Conservation (phyloP, 2,113 vertebrate species). For the Anguilla rostrata region DNA sequence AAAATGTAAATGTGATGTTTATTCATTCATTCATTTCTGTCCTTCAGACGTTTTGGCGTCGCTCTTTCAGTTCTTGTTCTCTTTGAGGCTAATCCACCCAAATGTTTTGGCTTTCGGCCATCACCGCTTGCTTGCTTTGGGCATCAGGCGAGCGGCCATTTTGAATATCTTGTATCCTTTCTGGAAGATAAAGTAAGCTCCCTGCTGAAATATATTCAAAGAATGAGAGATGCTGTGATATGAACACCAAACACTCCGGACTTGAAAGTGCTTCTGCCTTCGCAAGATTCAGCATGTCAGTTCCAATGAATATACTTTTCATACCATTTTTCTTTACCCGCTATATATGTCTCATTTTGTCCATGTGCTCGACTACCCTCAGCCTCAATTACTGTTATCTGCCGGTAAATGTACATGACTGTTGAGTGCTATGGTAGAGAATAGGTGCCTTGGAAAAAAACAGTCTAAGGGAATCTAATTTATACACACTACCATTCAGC, state of each 20-base stretch:
- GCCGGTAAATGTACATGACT: neutral
- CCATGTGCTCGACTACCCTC: no score
- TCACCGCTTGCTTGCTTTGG: neutral
- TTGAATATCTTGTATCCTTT: neutral
- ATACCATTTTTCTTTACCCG: neutral
- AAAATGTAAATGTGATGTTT: no score
- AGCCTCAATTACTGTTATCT: neutral
- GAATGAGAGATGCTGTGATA: neutral
- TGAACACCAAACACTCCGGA: neutral
- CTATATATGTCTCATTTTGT: neutral
- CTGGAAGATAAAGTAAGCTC: neutral
- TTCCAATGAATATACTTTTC: neutral
- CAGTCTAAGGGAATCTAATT: neutral
- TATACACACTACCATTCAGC: no score
- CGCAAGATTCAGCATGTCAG: neutral
- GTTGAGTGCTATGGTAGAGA: neutral
- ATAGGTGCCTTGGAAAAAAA: neutral
- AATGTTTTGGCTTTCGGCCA: neutral
- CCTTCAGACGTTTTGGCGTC: neutral
- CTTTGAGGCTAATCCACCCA: neutral
- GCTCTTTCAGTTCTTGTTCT: neutral
- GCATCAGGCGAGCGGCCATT: neutral
- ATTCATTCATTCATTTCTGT: no score
- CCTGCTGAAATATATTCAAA: neutral
- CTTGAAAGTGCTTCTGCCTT: neutral